Conservation (phyloP, 2,797 vertebrate genomes). For the Lutjanus argentimaculatus region DNA sequence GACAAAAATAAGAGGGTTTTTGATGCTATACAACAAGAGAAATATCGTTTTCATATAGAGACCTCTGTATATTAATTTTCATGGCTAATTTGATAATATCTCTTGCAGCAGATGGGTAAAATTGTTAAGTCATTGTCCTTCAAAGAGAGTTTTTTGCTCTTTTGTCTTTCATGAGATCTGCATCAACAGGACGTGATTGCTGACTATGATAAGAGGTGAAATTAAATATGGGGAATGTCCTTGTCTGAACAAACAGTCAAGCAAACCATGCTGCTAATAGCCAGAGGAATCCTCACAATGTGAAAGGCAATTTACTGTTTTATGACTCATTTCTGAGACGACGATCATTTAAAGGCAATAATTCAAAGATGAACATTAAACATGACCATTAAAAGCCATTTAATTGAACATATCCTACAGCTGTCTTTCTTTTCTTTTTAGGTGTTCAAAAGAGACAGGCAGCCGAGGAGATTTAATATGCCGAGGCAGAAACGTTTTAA, state of each 20-base stretch:
- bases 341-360: constrained; percentile 53
- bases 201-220: constrained; percentile 49
- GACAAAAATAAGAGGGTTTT: constrained; percentile 12
- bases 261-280: constrained; percentile 19
- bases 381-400: constrained; percentile 45
- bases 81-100: constrained; percentile 8
- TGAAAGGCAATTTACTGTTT: constrained; percentile 50
- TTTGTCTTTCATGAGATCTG: constrained; percentile 61
- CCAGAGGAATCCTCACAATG: constrained; percentile 39
- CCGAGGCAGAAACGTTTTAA: constrained; percentile 22
- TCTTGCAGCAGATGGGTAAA: constrained; percentile 24
- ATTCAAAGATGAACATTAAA: constrained; percentile 47
- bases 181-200: constrained; percentile 48
- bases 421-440: constrained; percentile 26
- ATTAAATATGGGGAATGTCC: constrained; percentile 62
- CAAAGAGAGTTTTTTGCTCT: constrained; percentile 43
- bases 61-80: constrained; percentile 17
- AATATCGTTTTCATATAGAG: constrained; percentile 7
- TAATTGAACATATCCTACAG: constrained; percentile 43
- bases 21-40: neutral
- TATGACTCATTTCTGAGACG: constrained; percentile 51
- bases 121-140: constrained; percentile 46
- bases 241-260: constrained; percentile 48
- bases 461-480: constrained; percentile 2
- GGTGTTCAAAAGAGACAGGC: constrained; percentile 9